These are phyloP conservation scores for Pteronotus mesoamericanus DNA, from an alignment of 2,797 vertebrate species.

Conservation along the genomic window DNA sequence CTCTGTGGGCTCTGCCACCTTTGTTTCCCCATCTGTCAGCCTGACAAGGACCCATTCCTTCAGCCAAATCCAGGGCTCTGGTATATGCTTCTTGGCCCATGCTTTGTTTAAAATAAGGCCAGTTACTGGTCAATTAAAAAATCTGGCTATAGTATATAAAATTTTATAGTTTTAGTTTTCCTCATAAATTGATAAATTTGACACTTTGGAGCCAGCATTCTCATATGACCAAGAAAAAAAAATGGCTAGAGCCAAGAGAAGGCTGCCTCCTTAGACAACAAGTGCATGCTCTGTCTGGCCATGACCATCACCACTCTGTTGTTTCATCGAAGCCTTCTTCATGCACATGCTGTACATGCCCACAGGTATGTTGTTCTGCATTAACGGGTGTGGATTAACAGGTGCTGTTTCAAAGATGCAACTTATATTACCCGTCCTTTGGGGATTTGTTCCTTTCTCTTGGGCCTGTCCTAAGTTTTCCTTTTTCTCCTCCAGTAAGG, in stretches of 20 bases:
- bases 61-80: not conserved
- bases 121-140: not conserved
- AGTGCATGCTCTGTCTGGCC: accelerated
- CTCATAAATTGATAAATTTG: not conserved
- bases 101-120: not conserved
- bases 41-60: not conserved
- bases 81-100: not conserved
- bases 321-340: not conserved
- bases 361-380: not conserved
- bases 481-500: not conserved
- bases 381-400: not conserved
- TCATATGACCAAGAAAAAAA: not conserved
- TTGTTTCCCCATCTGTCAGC: not conserved
- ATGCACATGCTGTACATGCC: not conserved
- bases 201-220: not conserved
- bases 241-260: not conserved
- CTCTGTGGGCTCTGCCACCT: not conserved
- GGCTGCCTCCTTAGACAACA: not conserved
- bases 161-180: not conserved
- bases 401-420: not conserved
- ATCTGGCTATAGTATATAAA: not conserved
- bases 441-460: not conserved
- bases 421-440: not conserved
- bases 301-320: not conserved
- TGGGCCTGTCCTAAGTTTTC: not conserved